A percentile compares a stretch with the other conserved stretches of the same genome.
phyloP scores from a whole-genome alignment of 2,797 vertebrate genomes.

The Pampus argenteus region DNA sequence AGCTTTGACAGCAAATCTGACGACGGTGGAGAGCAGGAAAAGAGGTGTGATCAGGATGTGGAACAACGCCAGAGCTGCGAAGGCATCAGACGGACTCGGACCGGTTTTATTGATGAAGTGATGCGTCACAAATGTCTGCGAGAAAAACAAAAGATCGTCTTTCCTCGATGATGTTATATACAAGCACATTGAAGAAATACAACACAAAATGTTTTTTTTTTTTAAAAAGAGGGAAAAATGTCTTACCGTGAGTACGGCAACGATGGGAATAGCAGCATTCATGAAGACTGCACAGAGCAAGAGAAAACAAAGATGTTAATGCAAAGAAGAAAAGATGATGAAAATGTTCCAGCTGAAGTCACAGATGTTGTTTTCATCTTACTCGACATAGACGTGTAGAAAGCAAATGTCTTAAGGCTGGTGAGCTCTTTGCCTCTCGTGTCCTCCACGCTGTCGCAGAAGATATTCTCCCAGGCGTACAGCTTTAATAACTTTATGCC shows the following conservation, averaged over 20 bases:
- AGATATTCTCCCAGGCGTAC: conserved; percentile 98
- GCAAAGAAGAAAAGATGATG: not conserved
- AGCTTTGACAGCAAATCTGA: conserved; percentile 96
- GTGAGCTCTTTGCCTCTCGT: conserved; percentile 94
- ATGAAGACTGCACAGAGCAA: conserved; percentile 92
- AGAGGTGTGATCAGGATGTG: conserved; percentile 97
- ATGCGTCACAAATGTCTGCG: conserved; percentile 92
- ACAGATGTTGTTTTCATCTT: conserved; percentile 57
- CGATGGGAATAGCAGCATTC: conserved; percentile 98
- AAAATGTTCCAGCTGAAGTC: no score
- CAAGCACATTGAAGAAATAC: not conserved
- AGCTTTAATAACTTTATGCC: conserved; percentile 97
- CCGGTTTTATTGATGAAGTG: conserved; percentile 72
- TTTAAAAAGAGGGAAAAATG: not conserved
- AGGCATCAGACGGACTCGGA: conserved; percentile 89
- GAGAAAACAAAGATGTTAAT: not conserved
- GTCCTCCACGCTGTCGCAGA: conserved; percentile 94
- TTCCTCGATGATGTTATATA: no score
- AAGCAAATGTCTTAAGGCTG: conserved; percentile 94
- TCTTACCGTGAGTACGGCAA: conserved; percentile 96
- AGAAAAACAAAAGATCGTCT: conserved; percentile 16
- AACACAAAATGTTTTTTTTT: not conserved
- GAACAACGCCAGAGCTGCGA: conserved; percentile 94
- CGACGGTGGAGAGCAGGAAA: conserved; percentile 96
- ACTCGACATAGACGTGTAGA: conserved; percentile 98